Evolutionary conservation across 2,797 vertebrate species (phyloP), one percentile per base, ranked within the genome.

Genomic region (Rachycentron canadum): DNA sequence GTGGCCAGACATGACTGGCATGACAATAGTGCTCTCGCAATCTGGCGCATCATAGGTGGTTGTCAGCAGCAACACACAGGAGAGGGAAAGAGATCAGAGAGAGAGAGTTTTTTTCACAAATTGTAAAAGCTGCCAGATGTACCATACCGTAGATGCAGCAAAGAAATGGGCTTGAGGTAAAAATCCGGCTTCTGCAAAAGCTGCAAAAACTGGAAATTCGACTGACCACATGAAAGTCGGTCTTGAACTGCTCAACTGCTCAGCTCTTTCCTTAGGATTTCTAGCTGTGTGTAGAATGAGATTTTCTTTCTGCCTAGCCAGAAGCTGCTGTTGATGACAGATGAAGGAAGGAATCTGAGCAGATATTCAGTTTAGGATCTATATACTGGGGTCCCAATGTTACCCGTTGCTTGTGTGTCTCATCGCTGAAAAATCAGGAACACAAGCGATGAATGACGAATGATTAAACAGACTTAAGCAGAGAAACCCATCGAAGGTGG

Each of bases 391-490:
- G 30, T 14, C 30, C 36, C 40, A 75, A 60, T 74, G 72, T 55
- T 59, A 79, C 74, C 73, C 57, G 50, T 73, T 32, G 43, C 41
- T 73, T 30, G 68, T 41, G 49, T 23, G 30, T 16, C 21, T 59
- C 43, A 38, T 41, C 2, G 23, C 50, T 41, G 90, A 73, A 60
- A 49, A 74, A 55, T 52, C 45, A 21, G 57, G 23, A 67, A 52
- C n/a, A 21, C 6, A 0, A n/a, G 56, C 45, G 96, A 32, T 32
- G 32, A 32, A 32, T 32, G 92, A 64, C 95, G 96, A 89, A 96
- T 93, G 80, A 96, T 95, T 83, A 96, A 96, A 49, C 96, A 96
- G 80, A 96, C 96, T 87, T 95, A 95, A 95, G 96, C 65, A 96
- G 92, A 2, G 96, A 97, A 67, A 96, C 94, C 95, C 95, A 95